A percentile compares a stretch with the other conserved stretches of the same genome.
Conservation (phyloP, 2,797 vertebrate species). For the Salarias fasciatus region DNA sequence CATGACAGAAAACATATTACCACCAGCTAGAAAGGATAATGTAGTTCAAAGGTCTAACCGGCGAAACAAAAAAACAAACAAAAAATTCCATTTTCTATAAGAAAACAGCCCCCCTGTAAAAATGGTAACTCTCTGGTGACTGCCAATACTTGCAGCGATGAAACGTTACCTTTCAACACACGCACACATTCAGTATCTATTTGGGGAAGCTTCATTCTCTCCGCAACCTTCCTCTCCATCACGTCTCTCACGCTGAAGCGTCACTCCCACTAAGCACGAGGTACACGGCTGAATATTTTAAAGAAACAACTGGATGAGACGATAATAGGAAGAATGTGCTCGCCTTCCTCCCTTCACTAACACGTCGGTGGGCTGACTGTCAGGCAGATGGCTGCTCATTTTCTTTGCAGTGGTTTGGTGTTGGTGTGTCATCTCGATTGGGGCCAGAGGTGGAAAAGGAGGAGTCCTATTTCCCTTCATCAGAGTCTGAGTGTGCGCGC, state of each 20-base stretch:
- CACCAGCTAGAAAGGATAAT: slow-evolving; percentile 20
- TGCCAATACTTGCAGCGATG: slow-evolving; percentile 13
- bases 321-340: slow-evolving; percentile 54
- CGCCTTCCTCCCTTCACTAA: slow-evolving; percentile 39
- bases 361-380: slow-evolving; percentile 41
- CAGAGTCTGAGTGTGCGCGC: not conserved
- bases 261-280: slow-evolving; percentile 27
- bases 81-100: not conserved
- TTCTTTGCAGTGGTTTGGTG: slow-evolving; percentile 36
- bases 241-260: slow-evolving; percentile 22
- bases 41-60: slow-evolving; percentile 3
- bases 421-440: slow-evolving; percentile 19
- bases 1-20: slow-evolving; percentile 27
- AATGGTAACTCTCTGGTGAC: slow-evolving; percentile 15
- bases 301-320: slow-evolving; percentile 28
- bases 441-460: slow-evolving; percentile 13
- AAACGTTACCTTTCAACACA: slow-evolving; percentile 15
- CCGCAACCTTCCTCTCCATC: slow-evolving; percentile 9
- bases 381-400: slow-evolving; percentile 31
- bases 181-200: slow-evolving; percentile 18
- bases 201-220: slow-evolving; percentile 15
- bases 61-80: not conserved
- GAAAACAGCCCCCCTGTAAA: slow-evolving; percentile 16
- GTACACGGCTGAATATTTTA: slow-evolving; percentile 27
- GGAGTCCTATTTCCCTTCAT: slow-evolving; percentile 26